A percentile compares a stretch with the other conserved stretches of the same genome.
phyloP scores from a whole-genome alignment of 2,797 vertebrate species.

The Scomberomorus guttatus region DNA sequence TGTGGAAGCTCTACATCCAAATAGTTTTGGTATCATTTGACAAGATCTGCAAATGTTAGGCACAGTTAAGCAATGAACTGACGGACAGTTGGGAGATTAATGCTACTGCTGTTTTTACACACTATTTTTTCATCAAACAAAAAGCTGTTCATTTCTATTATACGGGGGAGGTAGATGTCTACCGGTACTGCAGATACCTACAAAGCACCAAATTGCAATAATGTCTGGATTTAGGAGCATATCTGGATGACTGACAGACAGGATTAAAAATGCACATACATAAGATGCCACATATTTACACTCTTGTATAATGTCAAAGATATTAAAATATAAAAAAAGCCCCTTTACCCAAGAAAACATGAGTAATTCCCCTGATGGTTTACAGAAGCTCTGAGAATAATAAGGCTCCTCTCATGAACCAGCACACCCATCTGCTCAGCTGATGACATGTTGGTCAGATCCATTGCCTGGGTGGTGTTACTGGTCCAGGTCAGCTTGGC shows the following conservation, averaged over 20 bases:
- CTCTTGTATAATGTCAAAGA: not conserved
- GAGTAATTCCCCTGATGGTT: conserved; percentile 71
- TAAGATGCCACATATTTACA: too few relatives aligned
- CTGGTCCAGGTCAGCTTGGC: conserved; percentile 53
- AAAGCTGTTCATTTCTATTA: too few relatives aligned
- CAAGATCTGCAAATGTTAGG: not conserved
- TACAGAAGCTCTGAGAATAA: conserved; percentile 60
- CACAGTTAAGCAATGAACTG: not conserved
- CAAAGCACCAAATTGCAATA: too few relatives aligned
- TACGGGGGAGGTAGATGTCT: too few relatives aligned
- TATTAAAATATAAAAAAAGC: not conserved
- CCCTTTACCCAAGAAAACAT: conserved; percentile 65
- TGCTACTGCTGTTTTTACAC: too few relatives aligned
- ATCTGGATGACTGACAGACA: not conserved
- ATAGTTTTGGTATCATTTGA: not conserved
- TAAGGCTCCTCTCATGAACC: conserved; percentile 27
- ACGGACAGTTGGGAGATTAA: too few relatives aligned
- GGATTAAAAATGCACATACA: not conserved
- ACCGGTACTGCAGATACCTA: too few relatives aligned
- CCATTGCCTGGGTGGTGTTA: conserved; percentile 1
- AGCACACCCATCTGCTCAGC: conserved; percentile 46
- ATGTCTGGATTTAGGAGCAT: not conserved
- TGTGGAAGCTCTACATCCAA: not conserved
- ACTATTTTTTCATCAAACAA: too few relatives aligned
- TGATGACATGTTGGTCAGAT: conserved; percentile 38